Conservation (phyloP, 2,113 vertebrate genomes). For the Dolichotis patagonum region DNA sequence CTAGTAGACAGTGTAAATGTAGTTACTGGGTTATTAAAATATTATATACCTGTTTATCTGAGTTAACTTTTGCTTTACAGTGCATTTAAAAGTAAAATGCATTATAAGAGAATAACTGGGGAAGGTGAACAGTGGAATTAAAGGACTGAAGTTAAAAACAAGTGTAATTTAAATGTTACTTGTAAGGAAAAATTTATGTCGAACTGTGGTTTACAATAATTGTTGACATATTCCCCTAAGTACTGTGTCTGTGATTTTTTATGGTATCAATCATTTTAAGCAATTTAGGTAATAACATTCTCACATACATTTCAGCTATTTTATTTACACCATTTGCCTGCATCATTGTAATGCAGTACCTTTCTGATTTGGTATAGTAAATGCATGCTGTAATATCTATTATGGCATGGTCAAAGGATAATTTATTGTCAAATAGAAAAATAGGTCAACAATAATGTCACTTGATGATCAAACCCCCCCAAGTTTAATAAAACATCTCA, state of each 20-base stretch:
- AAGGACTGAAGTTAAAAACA: conserved; percentile 64
- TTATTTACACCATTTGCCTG: conserved; percentile 84
- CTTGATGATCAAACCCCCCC: conserved; percentile 92
- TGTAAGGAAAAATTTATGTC: conserved; percentile 56
- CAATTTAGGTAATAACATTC: conserved; percentile 87
- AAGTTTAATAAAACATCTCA: conserved; percentile 93
- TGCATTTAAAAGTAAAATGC: conserved; percentile 67
- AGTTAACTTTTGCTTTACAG: conserved; percentile 43
- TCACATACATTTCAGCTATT: conserved; percentile 80
- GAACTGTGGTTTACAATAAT: conserved; percentile 77
- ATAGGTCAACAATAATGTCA: conserved; percentile 93
- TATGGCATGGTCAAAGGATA: conserved; percentile 90
- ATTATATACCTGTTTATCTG: conserved; percentile 33
- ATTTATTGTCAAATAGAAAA: conserved; percentile 96
- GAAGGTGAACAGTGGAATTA: conserved; percentile 62
- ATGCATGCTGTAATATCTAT: conserved; percentile 89
- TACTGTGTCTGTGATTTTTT: conserved; percentile 83
- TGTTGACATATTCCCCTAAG: conserved; percentile 78
- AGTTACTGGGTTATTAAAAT: conserved; percentile 56
- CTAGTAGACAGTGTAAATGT: neutral
- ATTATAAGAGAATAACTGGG: conserved; percentile 53
- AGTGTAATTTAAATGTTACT: conserved; percentile 56
- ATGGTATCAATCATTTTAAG: conserved; percentile 86
- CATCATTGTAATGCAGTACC: conserved; percentile 78
- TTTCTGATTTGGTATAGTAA: conserved; percentile 85